Evolutionary conservation across 1,140 invertebrate genomes (phyloP), one percentile per base, ranked within the genome.

Genomic region (Cotesia typhae): DNA sequence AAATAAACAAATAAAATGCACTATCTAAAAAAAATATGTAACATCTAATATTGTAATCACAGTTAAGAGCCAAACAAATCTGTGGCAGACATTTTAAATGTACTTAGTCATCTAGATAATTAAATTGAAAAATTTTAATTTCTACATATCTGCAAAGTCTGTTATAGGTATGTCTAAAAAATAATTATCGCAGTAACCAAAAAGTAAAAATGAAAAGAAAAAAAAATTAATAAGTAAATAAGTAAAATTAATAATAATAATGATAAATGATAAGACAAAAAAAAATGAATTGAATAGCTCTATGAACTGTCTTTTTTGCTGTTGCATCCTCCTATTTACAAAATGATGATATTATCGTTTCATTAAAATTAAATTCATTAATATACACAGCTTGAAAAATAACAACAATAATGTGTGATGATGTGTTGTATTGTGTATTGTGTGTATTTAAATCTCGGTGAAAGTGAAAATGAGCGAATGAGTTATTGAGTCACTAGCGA

Each of bases 21-120:
- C n/a, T 41, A 65, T 14, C n/a, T 38, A 10, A 7, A n/a, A n/a
- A 14, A 28, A 65, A 57, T 12, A 14, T 57, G 55, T 57, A 12
- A 4, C 17, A 12, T 57, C 17, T 57, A 57, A n/a, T n/a, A 55
- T 55, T 55, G 5, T 17, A 17, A 55, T n/a, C 17, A 55, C 53
- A 5, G n/a, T 7, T 55, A 14, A 64, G 10, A 36, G n/a, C 37
- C 14, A 71, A 65, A 74, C 55, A 61, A 47, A 72, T 61, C 61
- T 68, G 20, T 55, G 53, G 70, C 65, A 72, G 65, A 69, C 41
- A 28, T 5, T 72, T 66, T 72, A 59, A 67, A 72, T 75, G 70
- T 72, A 75, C 74, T 72, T 72, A 69, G 38, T 53, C n/a, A 61
- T 72, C 60, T 14, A 36, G 57, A 74, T 63, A 60, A 57, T 36